Conservation (phyloP, 2,888 invertebrate species). For the Cryptocephalus moraei region DNA sequence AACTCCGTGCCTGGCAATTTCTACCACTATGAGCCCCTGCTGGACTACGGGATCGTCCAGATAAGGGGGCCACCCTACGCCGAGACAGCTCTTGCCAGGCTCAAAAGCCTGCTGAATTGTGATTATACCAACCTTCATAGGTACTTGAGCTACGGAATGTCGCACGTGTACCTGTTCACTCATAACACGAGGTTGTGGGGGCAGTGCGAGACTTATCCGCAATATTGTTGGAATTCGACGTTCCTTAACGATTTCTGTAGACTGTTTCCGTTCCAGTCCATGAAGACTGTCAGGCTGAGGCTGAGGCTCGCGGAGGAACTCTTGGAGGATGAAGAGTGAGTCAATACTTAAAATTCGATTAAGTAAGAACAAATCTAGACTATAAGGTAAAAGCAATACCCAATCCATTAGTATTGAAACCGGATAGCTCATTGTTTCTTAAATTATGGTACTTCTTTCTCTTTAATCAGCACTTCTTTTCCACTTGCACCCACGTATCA, state of each 20-base stretch:
- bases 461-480: no score
- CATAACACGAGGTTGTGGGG: slow-evolving; percentile 80
- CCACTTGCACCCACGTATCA: no score
- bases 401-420: no score
- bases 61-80: slow-evolving; percentile 64
- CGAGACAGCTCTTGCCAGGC: slow-evolving; percentile 53
- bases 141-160: slow-evolving; percentile 68
- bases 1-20: slow-evolving; percentile 78
- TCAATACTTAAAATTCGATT: no score
- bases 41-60: slow-evolving; percentile 74
- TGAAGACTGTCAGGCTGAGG: slow-evolving; percentile 76
- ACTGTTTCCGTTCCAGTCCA: slow-evolving; percentile 78
- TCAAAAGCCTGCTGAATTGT: slow-evolving; percentile 66
- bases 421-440: no score
- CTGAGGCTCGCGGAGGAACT: slow-evolving; percentile 61
- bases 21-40: slow-evolving; percentile 83
- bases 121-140: slow-evolving; percentile 61
- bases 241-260: slow-evolving; percentile 72
- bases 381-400: no score
- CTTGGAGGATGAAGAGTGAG: slow-evolving; percentile 61
- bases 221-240: slow-evolving; percentile 55
- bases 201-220: slow-evolving; percentile 58
- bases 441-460: no score
- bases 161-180: slow-evolving; percentile 69
- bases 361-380: no score